A percentile compares a stretch with the other conserved stretches of the same genome.
These are phyloP conservation scores for Ovibos moschatus DNA, from an alignment of 2,113 vertebrate genomes.

Conservation along the genomic window DNA sequence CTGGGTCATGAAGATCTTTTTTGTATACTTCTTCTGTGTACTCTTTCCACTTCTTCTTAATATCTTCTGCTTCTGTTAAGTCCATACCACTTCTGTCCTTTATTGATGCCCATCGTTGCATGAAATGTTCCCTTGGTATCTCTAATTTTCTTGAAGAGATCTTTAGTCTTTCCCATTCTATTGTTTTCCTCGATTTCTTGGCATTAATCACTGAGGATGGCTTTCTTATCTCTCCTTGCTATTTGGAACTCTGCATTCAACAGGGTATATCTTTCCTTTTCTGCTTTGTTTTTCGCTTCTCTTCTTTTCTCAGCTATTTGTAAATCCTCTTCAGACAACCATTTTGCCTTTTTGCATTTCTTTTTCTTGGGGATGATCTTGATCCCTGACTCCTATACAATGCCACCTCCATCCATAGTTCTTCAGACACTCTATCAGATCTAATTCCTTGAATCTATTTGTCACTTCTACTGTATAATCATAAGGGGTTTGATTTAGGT, in stretches of 20 bases:
- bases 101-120: not conserved
- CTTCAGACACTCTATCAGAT: not conserved
- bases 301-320: not conserved
- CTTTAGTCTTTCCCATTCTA: not conserved
- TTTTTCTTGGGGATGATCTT: not conserved
- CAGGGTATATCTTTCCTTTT: not conserved
- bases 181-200: not conserved
- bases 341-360: not conserved
- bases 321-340: not conserved
- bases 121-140: not conserved
- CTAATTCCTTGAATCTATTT: not conserved
- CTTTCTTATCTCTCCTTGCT: not conserved
- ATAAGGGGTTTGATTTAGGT: not conserved
- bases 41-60: not conserved
- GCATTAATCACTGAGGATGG: accelerated
- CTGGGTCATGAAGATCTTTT: not conserved
- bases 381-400: not conserved
- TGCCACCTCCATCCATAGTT: not conserved
- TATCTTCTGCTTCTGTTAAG: not conserved
- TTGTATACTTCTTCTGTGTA: not conserved
- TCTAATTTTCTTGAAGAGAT: not conserved
- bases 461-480: not conserved
- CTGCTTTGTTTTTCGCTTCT: not conserved
- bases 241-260: not conserved
- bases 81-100: not conserved